A percentile compares a stretch with the other conserved stretches of the same genome.
phyloP scores from a whole-genome alignment of 2,113 vertebrate genomes.

The Glaucidium brasilianum region DNA sequence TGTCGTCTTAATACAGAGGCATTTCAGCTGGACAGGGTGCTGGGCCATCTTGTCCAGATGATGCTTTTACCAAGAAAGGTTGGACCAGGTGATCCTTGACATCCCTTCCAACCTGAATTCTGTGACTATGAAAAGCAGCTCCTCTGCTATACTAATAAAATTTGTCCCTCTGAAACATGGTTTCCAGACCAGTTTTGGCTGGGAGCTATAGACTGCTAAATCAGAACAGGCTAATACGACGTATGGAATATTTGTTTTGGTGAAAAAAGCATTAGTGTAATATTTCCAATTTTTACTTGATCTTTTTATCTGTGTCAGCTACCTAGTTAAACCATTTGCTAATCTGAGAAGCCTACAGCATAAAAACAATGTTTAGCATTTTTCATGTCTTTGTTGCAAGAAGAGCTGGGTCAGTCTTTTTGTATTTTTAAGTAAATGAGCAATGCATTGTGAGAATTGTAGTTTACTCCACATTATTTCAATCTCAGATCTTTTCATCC shows the following conservation, averaged over 20 bases:
- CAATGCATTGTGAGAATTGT: not conserved
- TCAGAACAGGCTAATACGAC: not conserved
- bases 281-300: conserved; percentile 5
- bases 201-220: not conserved
- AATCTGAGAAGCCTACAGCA: not conserved
- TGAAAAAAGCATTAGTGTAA: not conserved
- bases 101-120: too few species aligned
- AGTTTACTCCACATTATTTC: not conserved
- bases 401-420: not conserved
- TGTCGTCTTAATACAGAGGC: not conserved
- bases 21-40: too few species aligned
- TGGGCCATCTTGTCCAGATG: too few species aligned
- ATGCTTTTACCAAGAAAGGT: too few species aligned
- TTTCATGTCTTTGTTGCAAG: not conserved
- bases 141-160: not conserved
- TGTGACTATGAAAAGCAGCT: not conserved
- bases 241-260: not conserved
- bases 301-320: not conserved
- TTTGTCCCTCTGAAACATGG: not conserved
- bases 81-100: too few species aligned
- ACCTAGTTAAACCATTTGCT: not conserved
- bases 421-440: conserved; percentile 12
- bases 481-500: not conserved
- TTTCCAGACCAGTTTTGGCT: not conserved
- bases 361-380: not conserved